Percentiles rank a stretch among this genome's conserved stretches.
phyloP scores from a whole-genome alignment of 2,113 vertebrate genomes.

The Pogona vitticeps region DNA sequence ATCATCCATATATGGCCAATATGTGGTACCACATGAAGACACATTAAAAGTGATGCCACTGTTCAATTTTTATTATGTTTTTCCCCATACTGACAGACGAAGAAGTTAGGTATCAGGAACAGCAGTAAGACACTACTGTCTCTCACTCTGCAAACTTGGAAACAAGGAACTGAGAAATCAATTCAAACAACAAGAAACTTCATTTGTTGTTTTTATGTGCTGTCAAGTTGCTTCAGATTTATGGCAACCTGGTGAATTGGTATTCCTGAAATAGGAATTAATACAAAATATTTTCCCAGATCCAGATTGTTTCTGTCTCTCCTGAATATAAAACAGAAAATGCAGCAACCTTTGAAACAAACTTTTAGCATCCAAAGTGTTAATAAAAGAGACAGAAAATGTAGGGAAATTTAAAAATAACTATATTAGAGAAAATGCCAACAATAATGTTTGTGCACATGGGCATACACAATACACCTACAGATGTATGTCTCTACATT shows the following conservation, averaged over 20 bases:
- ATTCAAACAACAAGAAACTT: not conserved
- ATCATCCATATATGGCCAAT: too few relatives aligned
- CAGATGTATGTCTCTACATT: not conserved
- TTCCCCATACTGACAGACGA: slow-evolving; percentile 38
- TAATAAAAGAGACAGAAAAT: not conserved
- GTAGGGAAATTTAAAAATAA: not conserved
- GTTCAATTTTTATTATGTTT: not conserved
- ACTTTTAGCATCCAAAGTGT: not conserved
- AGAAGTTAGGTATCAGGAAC: not conserved
- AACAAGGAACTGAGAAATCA: not conserved
- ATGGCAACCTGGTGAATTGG: not conserved
- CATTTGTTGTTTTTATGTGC: not conserved
- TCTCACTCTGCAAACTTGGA: not conserved
- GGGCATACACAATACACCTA: too few relatives aligned
- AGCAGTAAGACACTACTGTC: not conserved
- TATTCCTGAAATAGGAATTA: not conserved
- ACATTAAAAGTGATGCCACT: not conserved
- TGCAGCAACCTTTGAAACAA: not conserved
- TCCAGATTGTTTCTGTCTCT: too few relatives aligned
- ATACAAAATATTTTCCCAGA: not conserved
- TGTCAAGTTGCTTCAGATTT: too few relatives aligned
- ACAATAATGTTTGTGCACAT: too few relatives aligned
- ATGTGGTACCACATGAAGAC: not conserved
- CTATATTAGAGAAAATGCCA: too few relatives aligned
- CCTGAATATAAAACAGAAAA: not conserved